Evolutionary conservation across 2,888 invertebrate species (phyloP).

Genomic region (Hecatera dysodea): DNA sequence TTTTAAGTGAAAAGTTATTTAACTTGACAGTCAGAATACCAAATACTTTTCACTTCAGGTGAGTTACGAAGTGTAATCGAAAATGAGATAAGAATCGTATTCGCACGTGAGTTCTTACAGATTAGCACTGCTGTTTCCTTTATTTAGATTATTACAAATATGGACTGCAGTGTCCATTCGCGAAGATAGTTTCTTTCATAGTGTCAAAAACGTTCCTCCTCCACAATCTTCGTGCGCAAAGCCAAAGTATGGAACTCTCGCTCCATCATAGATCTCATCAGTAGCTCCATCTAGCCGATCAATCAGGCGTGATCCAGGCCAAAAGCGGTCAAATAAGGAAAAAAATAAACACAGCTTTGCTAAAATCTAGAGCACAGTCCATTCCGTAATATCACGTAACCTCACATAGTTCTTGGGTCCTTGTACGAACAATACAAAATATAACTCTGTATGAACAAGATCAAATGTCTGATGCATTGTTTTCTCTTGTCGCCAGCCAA

Average conservation of each 20-base stretch:
- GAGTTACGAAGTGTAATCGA: too few relatives aligned
- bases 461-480: constrained; percentile 71
- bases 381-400: constrained; percentile 43
- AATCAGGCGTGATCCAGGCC: background rate
- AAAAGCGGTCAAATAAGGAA: constrained; percentile 7
- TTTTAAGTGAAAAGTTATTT: too few relatives aligned
- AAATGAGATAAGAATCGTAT: too few relatives aligned
- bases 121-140: too few relatives aligned
- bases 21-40: too few relatives aligned
- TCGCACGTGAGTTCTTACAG: too few relatives aligned
- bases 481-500: constrained; percentile 88
- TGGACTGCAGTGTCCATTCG: too few relatives aligned
- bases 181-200: too few relatives aligned
- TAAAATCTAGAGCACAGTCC: constrained; percentile 20
- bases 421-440: constrained; percentile 57
- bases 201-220: background rate
- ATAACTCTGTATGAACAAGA: constrained; percentile 69
- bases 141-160: too few relatives aligned
- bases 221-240: background rate
- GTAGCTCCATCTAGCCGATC: background rate
- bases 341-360: background rate
- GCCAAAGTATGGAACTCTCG: background rate
- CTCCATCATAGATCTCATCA: background rate
- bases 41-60: too few relatives aligned
- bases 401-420: constrained; percentile 45